Evolutionary conservation across 2,888 invertebrate genomes (phyloP), one percentile per base, ranked within the genome.

Genomic region (Heteromyza rotundicornis): DNA sequence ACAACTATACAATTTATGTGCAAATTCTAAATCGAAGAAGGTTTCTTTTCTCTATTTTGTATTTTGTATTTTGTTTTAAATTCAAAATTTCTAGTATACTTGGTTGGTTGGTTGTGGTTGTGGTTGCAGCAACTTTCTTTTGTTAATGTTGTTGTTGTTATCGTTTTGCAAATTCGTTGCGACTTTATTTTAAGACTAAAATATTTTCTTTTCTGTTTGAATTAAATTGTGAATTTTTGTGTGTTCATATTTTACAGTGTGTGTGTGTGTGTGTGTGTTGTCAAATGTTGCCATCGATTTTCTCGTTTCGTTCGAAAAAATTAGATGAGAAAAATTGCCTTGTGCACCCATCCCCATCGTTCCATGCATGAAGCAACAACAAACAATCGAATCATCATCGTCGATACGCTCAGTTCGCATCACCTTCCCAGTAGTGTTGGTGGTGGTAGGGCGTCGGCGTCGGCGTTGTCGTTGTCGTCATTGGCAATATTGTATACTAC

Each of bases 401-500:
- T n/a, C n/a, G 5, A 40, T 32, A 12, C 32, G 32, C 32, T 40
- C 40, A n/a, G 10, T 40, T 40, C 12, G 2, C 68, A 58, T 35
- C 67, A n/a, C 64, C 64, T 67, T 70, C 70, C 71, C 72, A 76
- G 73, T 74, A 71, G 69, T 72, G 68, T 36, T 44, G 67, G 35
- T 44, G 67, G 35, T 61, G 68, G 57, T 61, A 64, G 54, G 63
- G 65, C 60, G n/a, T 19, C 17, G 55, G 67, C 62, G 20, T 8
- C 59, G 69, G 65, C 57, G 63, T 64, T 59, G n/a, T n/a, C 17
- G 56, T 67, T 61, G 23, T 12, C 59, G 69, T 62, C 64, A 71
- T 73, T 71, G 78, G 77, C 70, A 78, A 68, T 73, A 78, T 81
- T 70, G 79, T 80, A 70, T 82, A 82, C 82, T 82, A 82, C 82